Evolutionary conservation across 2,797 vertebrate species (phyloP).

Genomic region (Eulemur coronatus): DNA sequence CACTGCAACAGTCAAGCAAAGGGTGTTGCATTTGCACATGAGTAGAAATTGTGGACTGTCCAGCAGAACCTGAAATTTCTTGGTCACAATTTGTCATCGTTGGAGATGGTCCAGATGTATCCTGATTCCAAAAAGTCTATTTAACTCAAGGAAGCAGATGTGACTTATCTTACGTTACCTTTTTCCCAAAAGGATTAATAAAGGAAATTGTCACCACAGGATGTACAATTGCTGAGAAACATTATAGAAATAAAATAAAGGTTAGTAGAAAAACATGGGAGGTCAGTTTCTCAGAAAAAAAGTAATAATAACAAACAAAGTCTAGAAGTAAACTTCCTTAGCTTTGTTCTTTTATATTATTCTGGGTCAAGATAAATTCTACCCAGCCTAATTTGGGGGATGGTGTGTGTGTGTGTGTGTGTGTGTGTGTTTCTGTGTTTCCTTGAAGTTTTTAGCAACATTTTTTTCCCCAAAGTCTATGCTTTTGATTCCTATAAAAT

Average conservation of each 20-base stretch:
- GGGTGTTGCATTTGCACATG: accelerated
- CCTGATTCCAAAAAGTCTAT: conserved; percentile 7
- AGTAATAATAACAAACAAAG: conserved; percentile 43
- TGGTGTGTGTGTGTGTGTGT: not conserved
- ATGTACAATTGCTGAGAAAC: not conserved
- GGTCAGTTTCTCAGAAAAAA: not conserved
- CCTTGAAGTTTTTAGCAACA: not conserved
- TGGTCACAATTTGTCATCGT: not conserved
- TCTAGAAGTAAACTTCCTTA: conserved; percentile 40
- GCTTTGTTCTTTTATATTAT: conserved; percentile 34
- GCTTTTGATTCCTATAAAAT: not conserved
- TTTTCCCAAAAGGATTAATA: not conserved
- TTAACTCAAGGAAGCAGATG: conserved; percentile 24
- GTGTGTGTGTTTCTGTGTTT: not conserved
- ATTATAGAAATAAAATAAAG: not conserved
- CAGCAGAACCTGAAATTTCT: not conserved
- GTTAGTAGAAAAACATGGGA: not conserved
- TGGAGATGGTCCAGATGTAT: not conserved
- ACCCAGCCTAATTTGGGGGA: not conserved
- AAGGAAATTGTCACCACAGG: conserved; percentile 26
- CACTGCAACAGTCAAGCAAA: not conserved
- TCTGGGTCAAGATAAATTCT: conserved; percentile 7
- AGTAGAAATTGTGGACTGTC: not conserved
- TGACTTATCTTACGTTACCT: not conserved
- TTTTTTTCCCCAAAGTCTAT: not conserved